phyloP scores from a whole-genome alignment of 2,797 vertebrate genomes.

The Cheirogaleus major region DNA sequence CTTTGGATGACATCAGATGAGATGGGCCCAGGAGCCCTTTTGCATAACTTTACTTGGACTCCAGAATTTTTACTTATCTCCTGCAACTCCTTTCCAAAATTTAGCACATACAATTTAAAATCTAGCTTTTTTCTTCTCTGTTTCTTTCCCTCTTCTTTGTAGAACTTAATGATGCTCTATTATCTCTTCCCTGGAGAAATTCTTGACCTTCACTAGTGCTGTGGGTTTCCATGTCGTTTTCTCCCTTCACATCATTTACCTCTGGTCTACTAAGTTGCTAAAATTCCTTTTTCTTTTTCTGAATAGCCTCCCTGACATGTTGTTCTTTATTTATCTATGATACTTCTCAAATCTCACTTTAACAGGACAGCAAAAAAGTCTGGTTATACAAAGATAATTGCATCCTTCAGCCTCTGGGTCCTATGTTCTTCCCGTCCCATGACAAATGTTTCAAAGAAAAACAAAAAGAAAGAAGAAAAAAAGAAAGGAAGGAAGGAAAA shows the following conservation, averaged over 20 bases:
- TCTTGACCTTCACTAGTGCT: neutral
- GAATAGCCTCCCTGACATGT: neutral
- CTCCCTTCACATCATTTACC: neutral
- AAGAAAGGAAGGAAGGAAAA: neutral
- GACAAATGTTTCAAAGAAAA: conserved; percentile 28
- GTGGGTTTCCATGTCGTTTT: neutral
- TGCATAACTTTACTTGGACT: neutral
- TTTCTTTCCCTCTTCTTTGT: neutral
- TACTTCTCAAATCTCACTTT: neutral
- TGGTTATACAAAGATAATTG: conserved; percentile 23
- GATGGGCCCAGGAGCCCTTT: neutral
- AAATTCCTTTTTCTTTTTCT: neutral
- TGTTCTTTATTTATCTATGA: neutral
- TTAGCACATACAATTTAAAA: neutral
- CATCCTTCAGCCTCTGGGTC: neutral
- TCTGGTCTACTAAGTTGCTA: neutral
- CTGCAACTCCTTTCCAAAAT: neutral
- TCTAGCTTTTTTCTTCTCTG: neutral
- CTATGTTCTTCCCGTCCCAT: neutral
- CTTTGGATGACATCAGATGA: neutral
- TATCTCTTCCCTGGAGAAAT: neutral
- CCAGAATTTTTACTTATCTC: neutral
- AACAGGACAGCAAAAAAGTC: neutral
- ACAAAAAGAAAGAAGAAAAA: neutral
- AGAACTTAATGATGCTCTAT: neutral